These are phyloP conservation scores for Caenorhabditis imperialis DNA, from an alignment of 2,888 invertebrate genomes.

Conservation along the genomic window DNA sequence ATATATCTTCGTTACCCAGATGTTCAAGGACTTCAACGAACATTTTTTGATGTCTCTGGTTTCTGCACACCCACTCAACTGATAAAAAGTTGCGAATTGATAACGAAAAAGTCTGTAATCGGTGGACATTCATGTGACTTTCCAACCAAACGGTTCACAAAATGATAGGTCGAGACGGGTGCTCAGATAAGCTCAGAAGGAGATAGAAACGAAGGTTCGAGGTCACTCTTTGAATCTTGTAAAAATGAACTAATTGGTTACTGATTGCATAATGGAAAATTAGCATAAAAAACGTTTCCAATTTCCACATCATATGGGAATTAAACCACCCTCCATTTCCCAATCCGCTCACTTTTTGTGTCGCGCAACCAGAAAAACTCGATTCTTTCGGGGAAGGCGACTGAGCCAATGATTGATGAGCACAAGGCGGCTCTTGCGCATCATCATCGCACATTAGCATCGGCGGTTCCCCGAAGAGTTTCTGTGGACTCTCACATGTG, in stretches of 20 bases:
- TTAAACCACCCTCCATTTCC: too few species aligned
- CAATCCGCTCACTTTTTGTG: slow-evolving; percentile 13
- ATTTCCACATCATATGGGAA: too few species aligned
- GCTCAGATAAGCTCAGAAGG: too few species aligned
- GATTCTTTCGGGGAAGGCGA: slow-evolving; percentile 4
- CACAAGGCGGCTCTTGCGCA: slow-evolving; percentile 30
- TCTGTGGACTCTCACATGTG: slow-evolving; percentile 32
- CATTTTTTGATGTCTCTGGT: slow-evolving; percentile 2
- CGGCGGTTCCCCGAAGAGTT: slow-evolving; percentile 25
- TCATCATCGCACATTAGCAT: slow-evolving; percentile 50
- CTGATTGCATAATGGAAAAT: too few species aligned
- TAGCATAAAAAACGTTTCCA: too few species aligned
- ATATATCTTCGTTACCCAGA: too few species aligned
- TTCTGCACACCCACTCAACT: slow-evolving; percentile 20
- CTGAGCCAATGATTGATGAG: slow-evolving; percentile 49
- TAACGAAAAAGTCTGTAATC: slow-evolving; percentile 8
- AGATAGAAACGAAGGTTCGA: too few species aligned
- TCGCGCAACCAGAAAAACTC: slow-evolving; percentile 9
- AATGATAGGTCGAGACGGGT: too few species aligned
- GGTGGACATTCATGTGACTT: slow-evolving; percentile 15
- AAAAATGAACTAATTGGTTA: too few species aligned
- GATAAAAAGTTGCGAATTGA: slow-evolving; percentile 18
- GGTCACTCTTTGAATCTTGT: too few species aligned
- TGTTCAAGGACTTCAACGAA: too few species aligned
- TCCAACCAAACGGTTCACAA: too few species aligned